Evolutionary conservation across 2,797 vertebrate species (phyloP).

Genomic region (Myotis vivesi): DNA sequence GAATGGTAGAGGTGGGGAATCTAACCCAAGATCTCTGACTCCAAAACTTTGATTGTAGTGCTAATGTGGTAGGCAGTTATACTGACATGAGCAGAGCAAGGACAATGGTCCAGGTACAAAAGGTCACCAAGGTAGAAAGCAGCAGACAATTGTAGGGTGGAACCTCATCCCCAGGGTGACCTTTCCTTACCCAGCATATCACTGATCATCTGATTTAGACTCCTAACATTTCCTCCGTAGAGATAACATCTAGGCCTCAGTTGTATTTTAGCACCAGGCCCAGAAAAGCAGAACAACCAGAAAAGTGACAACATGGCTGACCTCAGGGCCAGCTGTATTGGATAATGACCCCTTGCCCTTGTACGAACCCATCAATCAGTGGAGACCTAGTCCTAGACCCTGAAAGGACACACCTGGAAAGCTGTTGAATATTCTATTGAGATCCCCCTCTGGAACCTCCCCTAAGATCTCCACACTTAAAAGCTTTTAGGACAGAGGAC

Average conservation of each 20-base stretch:
- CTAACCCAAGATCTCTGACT: neutral
- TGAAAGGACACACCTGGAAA: neutral
- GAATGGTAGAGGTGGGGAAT: neutral
- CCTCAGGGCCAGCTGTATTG: neutral
- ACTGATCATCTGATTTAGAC: neutral
- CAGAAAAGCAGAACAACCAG: neutral
- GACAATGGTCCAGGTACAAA: neutral
- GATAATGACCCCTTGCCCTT: neutral
- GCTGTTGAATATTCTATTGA: neutral
- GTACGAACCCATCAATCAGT: neutral
- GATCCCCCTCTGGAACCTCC: neutral
- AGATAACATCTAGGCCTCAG: neutral
- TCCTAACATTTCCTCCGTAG: neutral
- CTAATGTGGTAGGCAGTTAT: neutral
- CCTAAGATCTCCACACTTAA: neutral
- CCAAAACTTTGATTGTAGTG: neutral
- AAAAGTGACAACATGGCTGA: neutral
- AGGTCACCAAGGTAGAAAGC: neutral
- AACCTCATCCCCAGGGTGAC: neutral
- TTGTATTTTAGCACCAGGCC: neutral
- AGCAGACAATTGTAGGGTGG: neutral
- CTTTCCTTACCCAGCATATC: neutral
- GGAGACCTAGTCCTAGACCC: neutral
- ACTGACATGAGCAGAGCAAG: neutral
- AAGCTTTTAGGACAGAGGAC: neutral